These are phyloP conservation scores for Sipha flava DNA, from an alignment of 1,140 invertebrate genomes.

Conservation along the genomic window DNA sequence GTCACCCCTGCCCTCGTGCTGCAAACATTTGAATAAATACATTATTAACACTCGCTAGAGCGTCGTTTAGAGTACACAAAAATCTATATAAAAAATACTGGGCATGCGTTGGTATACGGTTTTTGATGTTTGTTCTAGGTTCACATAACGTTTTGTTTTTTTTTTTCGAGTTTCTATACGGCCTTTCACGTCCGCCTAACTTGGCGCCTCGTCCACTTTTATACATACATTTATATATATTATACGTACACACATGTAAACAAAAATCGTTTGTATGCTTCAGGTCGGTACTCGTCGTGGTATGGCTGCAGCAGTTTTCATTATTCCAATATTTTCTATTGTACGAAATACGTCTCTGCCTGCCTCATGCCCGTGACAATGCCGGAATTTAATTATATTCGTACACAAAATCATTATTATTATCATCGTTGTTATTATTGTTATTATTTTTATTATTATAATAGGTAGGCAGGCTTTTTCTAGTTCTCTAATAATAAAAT, in stretches of 20 bases:
- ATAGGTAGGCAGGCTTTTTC: neutral
- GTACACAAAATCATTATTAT: neutral
- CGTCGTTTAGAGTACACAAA: too few relatives aligned
- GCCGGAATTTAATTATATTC: slow-evolving; percentile 3
- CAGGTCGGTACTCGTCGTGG: neutral
- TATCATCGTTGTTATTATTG: neutral
- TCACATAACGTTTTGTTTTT: too few relatives aligned
- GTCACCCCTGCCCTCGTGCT: too few relatives aligned
- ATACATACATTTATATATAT: too few relatives aligned
- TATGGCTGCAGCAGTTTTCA: too few relatives aligned
- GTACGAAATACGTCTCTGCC: too few relatives aligned
- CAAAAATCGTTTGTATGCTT: neutral
- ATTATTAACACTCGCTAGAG: too few relatives aligned
- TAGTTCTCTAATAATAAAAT: neutral
- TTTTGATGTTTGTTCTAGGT: too few relatives aligned
- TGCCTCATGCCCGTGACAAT: neutral
- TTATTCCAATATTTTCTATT: neutral
- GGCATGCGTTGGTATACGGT: too few relatives aligned
- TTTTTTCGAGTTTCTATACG: too few relatives aligned
- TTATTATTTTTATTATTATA: neutral
- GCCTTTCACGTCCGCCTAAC: neutral
- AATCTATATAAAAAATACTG: too few relatives aligned
- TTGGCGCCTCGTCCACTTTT: neutral
- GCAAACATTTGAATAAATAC: too few relatives aligned
- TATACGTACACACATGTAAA: neutral